These are phyloP conservation scores for Silurus lanzhouensis DNA, from an alignment of 2,797 vertebrate genomes.

Conservation along the genomic window DNA sequence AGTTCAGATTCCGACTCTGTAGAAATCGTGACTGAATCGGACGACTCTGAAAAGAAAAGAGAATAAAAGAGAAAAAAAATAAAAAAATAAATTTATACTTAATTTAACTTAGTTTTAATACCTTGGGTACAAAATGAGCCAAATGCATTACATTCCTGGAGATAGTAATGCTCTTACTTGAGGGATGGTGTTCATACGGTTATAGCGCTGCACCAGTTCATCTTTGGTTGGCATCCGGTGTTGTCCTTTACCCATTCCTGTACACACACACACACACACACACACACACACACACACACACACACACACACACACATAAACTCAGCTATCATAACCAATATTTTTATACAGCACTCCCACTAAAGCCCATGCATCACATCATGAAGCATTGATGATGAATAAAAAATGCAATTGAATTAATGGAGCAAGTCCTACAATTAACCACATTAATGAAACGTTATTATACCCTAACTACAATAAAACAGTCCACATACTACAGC, in stretches of 20 bases:
- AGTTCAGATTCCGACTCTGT: constrained; percentile 98
- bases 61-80: background rate
- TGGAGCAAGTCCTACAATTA: background rate
- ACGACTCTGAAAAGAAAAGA: constrained; percentile 77
- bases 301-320: constrained; percentile 12
- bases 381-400: constrained; percentile 4
- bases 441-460: no score
- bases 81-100: background rate
- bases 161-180: constrained; percentile 76
- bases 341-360: background rate
- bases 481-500: background rate
- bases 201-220: constrained; percentile 96
- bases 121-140: background rate
- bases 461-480: background rate
- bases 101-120: no score
- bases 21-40: constrained; percentile 97
- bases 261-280: constrained; percentile 41
- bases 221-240: constrained; percentile 99
- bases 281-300: constrained; percentile 29
- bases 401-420: background rate
- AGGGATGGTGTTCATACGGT: constrained; percentile 97
- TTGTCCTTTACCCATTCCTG: constrained; percentile 99
- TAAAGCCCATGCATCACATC: constrained; percentile 13
- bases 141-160: background rate
- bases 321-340: background rate